A percentile compares a stretch with the other conserved stretches of the same genome.
These are phyloP conservation scores for Polydrusus cervinus DNA, from an alignment of 2,888 invertebrate species.

Conservation along the genomic window DNA sequence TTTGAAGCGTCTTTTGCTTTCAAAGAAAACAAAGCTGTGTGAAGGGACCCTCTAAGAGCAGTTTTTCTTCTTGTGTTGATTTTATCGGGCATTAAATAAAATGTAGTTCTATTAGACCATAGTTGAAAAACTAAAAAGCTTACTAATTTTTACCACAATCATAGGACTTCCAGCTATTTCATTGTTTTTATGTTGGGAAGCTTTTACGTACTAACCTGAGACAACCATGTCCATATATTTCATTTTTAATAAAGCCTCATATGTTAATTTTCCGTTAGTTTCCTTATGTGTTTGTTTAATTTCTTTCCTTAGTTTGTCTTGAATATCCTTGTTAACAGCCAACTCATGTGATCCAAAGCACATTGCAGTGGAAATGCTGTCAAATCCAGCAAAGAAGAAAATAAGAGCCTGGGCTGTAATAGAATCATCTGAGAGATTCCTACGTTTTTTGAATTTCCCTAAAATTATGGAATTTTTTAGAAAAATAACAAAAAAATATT, in stretches of 20 bases:
- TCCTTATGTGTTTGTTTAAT: conserved; percentile 52
- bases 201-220: conserved; percentile 53
- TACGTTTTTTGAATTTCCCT: conserved; percentile 43
- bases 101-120: too few relatives aligned
- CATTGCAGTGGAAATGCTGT: conserved; percentile 59
- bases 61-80: too few relatives aligned
- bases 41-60: too few relatives aligned
- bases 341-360: conserved; percentile 74
- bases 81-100: too few relatives aligned
- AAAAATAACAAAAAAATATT: too few relatives aligned
- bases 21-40: too few relatives aligned
- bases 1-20: too few relatives aligned
- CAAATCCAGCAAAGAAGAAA: conserved; percentile 72
- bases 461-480: neutral
- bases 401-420: conserved; percentile 74
- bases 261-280: conserved; percentile 69
- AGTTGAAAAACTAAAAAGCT: too few relatives aligned
- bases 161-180: too few relatives aligned
- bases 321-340: conserved; percentile 75
- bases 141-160: too few relatives aligned
- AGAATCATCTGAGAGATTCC: conserved; percentile 62
- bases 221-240: conserved; percentile 70
- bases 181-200: neutral
- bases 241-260: conserved; percentile 73
- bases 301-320: conserved; percentile 73